Evolutionary conservation across 2,113 vertebrate species (phyloP).

Genomic region (Eupsittula cactorum): DNA sequence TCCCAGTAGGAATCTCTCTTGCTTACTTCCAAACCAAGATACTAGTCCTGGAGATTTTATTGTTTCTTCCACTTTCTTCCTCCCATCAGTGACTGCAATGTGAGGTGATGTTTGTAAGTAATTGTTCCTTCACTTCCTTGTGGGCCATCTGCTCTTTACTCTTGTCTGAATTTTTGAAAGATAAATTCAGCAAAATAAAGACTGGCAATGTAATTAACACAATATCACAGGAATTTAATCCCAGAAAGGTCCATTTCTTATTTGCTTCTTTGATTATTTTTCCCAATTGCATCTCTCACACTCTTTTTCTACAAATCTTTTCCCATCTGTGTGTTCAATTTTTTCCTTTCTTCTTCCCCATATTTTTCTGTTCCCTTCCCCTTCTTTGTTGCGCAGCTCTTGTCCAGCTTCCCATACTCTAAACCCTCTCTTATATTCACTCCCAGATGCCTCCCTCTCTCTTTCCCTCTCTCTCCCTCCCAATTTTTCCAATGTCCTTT

Average conservation of each 20-base stretch:
- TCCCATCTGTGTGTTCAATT: rapidly evolving
- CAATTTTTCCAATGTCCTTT: background rate
- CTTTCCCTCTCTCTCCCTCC: background rate
- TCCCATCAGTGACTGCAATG: background rate
- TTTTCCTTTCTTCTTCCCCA: background rate
- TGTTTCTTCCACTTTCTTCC: background rate
- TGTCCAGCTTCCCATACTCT: background rate
- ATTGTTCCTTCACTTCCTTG: background rate
- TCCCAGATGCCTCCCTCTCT: background rate
- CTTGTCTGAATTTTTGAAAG: background rate
- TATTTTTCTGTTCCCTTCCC: background rate
- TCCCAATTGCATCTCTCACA: background rate
- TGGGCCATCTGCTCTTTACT: background rate
- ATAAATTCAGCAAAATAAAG: background rate
- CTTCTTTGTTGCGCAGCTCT: background rate
- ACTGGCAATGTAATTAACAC: background rate
- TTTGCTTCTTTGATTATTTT: background rate
- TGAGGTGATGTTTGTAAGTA: background rate
- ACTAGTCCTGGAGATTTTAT: background rate
- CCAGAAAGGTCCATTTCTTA: background rate
- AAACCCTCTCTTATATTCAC: background rate
- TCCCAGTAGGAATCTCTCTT: background rate
- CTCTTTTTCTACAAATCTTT: background rate
- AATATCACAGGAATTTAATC: background rate
- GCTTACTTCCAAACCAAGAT: background rate